A percentile compares a stretch with the other conserved stretches of the same genome.
Evolutionary conservation across 2,113 vertebrate genomes (phyloP).

Genomic region (Eulemur rufifrons): DNA sequence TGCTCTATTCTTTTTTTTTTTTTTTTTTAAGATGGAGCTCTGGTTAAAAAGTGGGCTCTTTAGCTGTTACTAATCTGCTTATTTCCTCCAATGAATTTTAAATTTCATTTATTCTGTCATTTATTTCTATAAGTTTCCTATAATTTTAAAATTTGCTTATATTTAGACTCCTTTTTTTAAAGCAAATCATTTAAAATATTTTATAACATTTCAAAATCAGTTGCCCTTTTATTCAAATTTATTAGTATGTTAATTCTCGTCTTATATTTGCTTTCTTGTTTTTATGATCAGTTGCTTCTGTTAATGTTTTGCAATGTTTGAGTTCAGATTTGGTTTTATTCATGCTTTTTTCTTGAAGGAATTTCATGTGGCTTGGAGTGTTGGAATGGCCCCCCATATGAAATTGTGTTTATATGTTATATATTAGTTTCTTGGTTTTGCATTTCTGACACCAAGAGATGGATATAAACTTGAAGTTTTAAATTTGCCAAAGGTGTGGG

Average conservation of each 20-base stretch:
- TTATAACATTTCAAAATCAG: background rate
- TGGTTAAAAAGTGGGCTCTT: background rate
- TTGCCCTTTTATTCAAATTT: background rate
- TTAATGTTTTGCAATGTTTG: background rate
- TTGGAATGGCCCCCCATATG: fast-evolving
- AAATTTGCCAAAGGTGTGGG: background rate
- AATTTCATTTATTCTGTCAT: background rate
- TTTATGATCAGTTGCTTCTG: background rate
- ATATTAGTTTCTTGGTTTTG: background rate
- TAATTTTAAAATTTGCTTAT: background rate
- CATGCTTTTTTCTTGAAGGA: background rate
- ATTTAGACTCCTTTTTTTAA: background rate
- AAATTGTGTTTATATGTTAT: background rate
- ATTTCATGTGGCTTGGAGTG: background rate
- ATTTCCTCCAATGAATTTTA: background rate
- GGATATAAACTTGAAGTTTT: background rate
- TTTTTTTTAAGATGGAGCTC: background rate
- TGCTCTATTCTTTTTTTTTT: background rate
- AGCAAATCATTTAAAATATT: background rate
- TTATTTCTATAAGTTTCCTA: constrained; percentile 7
- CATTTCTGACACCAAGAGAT: background rate
- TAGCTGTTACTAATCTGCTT: background rate
- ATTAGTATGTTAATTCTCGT: background rate
- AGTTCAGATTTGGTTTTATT: background rate
- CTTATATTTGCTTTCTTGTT: background rate